phyloP scores from a whole-genome alignment of 2,113 vertebrate species.

The Coryphaenoides rupestris region DNA sequence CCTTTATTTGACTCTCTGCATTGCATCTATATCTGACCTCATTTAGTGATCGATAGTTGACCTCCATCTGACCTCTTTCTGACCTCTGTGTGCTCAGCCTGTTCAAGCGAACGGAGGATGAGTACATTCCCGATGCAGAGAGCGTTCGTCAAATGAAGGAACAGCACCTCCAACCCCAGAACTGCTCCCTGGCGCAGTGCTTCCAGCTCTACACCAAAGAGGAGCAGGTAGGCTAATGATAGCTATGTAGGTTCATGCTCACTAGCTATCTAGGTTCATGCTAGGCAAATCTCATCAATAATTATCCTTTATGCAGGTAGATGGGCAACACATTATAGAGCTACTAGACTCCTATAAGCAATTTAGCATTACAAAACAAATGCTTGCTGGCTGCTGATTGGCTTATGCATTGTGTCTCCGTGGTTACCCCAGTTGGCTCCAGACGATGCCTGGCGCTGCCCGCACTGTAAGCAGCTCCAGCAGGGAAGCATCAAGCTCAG shows the following conservation, averaged over 20 bases:
- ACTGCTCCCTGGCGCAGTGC: constrained; percentile 94
- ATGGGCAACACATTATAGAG: too few species aligned
- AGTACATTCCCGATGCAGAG: constrained; percentile 94
- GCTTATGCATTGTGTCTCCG: neutral
- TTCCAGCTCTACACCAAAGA: constrained; percentile 99
- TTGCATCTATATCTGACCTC: neutral
- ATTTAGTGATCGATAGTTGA: neutral
- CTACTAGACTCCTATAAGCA: too few species aligned
- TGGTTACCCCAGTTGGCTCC: constrained; percentile 81
- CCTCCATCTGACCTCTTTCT: constrained; percentile 20
- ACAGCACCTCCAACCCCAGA: constrained; percentile 93
- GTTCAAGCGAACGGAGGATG: constrained; percentile 92
- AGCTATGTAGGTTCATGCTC: too few species aligned
- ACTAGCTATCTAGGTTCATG: too few species aligned
- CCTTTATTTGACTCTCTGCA: neutral
- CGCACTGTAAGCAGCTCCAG: constrained; percentile 96
- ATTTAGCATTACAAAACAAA: too few species aligned
- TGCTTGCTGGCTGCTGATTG: neutral
- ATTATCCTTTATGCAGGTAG: too few species aligned
- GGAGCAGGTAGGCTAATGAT: constrained; percentile 64
- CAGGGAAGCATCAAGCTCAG: constrained; percentile 96
- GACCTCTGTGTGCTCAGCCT: constrained; percentile 70
- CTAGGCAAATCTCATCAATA: too few species aligned
- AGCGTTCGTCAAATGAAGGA: constrained; percentile 91
- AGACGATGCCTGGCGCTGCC: constrained; percentile 96